These are phyloP conservation scores for Phalera bucephala DNA, from an alignment of 2,888 invertebrate species.

Conservation along the genomic window DNA sequence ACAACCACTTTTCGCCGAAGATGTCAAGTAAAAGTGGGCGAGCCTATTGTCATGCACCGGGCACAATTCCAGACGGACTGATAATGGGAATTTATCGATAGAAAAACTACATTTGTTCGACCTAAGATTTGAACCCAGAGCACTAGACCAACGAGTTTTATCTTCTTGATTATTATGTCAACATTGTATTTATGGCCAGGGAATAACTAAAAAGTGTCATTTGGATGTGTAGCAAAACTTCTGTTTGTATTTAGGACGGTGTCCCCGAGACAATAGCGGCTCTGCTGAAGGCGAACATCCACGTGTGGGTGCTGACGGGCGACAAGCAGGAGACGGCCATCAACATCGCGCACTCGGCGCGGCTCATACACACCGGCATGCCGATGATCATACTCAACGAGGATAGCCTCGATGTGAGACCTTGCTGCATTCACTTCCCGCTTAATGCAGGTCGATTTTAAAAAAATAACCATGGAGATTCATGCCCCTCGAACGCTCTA, in stretches of 20 bases:
- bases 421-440: background rate
- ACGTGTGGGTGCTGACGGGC: slow-evolving; percentile 98
- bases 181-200: too few species aligned
- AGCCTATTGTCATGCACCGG: too few species aligned
- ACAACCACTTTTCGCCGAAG: too few species aligned
- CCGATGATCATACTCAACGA: slow-evolving; percentile 95
- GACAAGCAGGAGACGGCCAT: slow-evolving; percentile 99
- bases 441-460: background rate
- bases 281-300: slow-evolving; percentile 95
- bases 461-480: background rate
- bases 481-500: background rate
- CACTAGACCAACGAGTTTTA: too few species aligned
- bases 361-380: slow-evolving; percentile 92
- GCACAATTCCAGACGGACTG: too few species aligned
- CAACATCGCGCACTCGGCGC: slow-evolving; percentile 98
- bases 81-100: too few species aligned
- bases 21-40: too few species aligned
- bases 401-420: slow-evolving; percentile 93
- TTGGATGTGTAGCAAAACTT: too few species aligned
- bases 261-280: slow-evolving; percentile 98
- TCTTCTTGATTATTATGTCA: too few species aligned
- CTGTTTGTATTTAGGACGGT: slow-evolving; percentile 80
- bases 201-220: too few species aligned
- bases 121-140: too few species aligned
- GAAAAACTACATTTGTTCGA: too few species aligned